Conservation (phyloP, 2,113 vertebrate genomes). For the Lasiurus borealis region DNA sequence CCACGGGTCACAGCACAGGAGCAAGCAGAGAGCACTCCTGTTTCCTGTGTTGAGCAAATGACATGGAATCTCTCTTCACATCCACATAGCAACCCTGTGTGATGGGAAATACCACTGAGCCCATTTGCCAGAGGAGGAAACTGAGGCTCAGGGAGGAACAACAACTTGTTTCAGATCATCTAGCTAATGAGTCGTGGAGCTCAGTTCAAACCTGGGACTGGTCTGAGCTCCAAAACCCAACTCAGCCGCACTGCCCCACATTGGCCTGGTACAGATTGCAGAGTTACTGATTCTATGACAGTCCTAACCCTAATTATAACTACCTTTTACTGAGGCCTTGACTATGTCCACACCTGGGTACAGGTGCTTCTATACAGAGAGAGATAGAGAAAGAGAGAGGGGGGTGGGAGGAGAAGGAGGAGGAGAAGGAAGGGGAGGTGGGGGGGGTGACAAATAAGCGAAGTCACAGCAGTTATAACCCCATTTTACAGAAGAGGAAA, state of each 20-base stretch:
- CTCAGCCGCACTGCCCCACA: background rate
- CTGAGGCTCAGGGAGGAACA: background rate
- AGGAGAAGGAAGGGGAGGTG: too few species aligned
- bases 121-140: constrained; percentile 6
- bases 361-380: background rate
- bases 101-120: background rate
- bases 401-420: too few species aligned
- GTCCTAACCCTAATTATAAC: background rate
- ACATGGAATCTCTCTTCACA: background rate
- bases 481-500: constrained; percentile 19
- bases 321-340: background rate
- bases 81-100: background rate
- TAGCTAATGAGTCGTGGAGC: background rate
- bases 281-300: background rate
- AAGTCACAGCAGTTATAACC: background rate
- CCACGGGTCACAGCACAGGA: background rate
- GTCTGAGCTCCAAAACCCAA: background rate
- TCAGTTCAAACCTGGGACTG: background rate
- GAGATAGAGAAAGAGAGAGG: too few species aligned
- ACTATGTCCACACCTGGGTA: background rate
- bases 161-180: background rate
- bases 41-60: background rate
- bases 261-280: background rate
- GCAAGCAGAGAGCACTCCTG: background rate
- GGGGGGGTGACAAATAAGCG: too few species aligned